Evolutionary conservation across 2,113 vertebrate genomes (phyloP), one percentile per base, ranked within the genome.

Genomic region (Panthera uncia): DNA sequence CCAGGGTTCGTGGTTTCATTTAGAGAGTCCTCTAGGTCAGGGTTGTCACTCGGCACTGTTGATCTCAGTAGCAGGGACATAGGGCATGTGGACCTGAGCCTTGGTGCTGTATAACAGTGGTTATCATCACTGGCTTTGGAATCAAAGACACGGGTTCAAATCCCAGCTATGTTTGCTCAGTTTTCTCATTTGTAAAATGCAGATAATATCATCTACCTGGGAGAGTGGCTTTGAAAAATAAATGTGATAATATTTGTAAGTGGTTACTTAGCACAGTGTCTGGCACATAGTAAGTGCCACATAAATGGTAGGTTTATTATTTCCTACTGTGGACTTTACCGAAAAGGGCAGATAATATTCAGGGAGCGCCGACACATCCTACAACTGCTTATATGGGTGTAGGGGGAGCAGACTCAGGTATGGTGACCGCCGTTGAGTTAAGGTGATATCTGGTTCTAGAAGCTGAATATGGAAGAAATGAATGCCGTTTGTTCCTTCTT

Each of bases 321-420:
- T 89, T 61, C 52, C 19, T 31, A 4, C 3, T n/a, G n/a, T 50
- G 68, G 55, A 9, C 57, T 55, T 89, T 16, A 29, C 13, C 29
- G 9, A 97, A 48, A 41, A 50, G 89, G 23, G 16, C 13, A 3
- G 45, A 13, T 50, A 55, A 41, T 31, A 11, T 82, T 86, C 41
- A 69, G 41, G 79, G 52, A 68, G 25, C 10, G 10, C 21, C 10
- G 31, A n/a, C 19, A 57, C 13, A 11, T 29, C 21, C 45, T 68
- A 8, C 3, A 1, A 52, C 15, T 29, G 9, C 14, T n/a, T 55
- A 13, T 8, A 4, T 4, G 31, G 2, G 27, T 25, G 2, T 9
- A 52, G 29, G 69, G 71, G 83, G 86, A 61, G 52, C 0, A 52
- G 27, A 65, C 1, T 55, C n/a, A 3, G 63, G 19, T 6, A 5